These are phyloP conservation scores for Rattus norvegicus DNA, from an alignment of 2,113 vertebrate species.

Conservation along the genomic window DNA sequence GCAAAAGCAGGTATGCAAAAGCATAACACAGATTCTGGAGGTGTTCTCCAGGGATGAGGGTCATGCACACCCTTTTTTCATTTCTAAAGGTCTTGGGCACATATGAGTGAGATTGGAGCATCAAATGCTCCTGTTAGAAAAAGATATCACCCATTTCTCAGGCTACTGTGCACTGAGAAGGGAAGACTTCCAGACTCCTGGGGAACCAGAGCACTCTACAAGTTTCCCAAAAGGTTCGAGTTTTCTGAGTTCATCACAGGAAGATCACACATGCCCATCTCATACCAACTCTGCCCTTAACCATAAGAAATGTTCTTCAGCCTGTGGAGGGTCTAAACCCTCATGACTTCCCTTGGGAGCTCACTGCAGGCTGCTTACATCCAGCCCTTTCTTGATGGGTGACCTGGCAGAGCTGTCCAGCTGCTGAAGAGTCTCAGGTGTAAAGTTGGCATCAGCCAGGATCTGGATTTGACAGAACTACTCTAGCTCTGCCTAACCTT, in stretches of 20 bases:
- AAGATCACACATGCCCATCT: neutral
- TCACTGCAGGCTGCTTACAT: too few species aligned
- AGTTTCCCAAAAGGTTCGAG: neutral
- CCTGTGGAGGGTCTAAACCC: neutral
- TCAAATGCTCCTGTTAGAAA: neutral
- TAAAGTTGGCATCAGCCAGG: too few species aligned
- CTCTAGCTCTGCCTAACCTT: neutral
- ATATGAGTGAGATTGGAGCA: neutral
- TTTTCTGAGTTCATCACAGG: neutral
- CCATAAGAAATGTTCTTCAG: neutral
- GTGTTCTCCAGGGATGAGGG: neutral
- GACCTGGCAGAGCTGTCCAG: neutral
- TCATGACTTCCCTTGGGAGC: neutral
- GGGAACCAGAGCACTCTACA: accelerated
- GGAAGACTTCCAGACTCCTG: neutral
- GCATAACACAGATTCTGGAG: too few species aligned
- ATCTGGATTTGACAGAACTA: neutral
- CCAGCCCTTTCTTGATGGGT: neutral
- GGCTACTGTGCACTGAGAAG: neutral
- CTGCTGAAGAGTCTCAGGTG: neutral
- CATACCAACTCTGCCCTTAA: neutral
- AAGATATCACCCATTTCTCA: too few species aligned
- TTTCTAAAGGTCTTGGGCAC: neutral
- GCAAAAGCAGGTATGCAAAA: too few species aligned
- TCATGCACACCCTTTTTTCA: accelerated